A percentile compares a stretch with the other conserved stretches of the same genome.
phyloP scores from a whole-genome alignment of 2,113 vertebrate genomes.

The Turdus rufiventris region DNA sequence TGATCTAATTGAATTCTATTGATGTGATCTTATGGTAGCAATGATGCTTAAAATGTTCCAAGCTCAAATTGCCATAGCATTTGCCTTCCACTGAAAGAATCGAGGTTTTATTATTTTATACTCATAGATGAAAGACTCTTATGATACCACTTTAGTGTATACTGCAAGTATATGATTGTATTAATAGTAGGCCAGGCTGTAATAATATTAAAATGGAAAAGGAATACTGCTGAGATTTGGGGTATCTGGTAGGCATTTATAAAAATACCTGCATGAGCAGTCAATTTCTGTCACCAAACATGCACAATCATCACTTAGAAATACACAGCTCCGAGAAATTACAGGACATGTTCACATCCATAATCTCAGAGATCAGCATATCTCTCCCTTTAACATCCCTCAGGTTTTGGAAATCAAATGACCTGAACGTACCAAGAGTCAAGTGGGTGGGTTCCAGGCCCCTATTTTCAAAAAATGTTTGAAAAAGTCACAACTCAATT shows the following conservation, averaged over 20 bases:
- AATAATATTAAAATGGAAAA: neutral
- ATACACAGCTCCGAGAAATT: neutral
- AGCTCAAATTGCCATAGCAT: conserved; percentile 7
- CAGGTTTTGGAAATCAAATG: neutral
- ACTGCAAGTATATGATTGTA: neutral
- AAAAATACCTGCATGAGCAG: neutral
- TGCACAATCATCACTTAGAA: neutral
- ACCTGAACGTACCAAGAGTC: neutral
- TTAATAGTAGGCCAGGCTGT: neutral
- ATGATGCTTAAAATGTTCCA: conserved; percentile 29
- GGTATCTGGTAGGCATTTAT: neutral
- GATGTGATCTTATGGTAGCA: conserved; percentile 10
- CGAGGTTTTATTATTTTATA: conserved; percentile 10
- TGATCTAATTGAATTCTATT: conserved; percentile 27
- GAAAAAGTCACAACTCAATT: neutral
- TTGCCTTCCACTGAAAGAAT: conserved; percentile 24
- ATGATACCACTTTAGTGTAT: neutral
- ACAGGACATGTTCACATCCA: neutral
- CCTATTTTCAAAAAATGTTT: neutral
- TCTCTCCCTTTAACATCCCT: neutral
- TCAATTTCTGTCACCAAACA: neutral
- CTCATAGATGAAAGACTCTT: neutral
- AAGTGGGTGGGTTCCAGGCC: neutral
- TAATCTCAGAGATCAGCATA: neutral
- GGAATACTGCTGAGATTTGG: neutral